Evolutionary conservation across 2,113 vertebrate species (phyloP), one percentile per base, ranked within the genome.

Genomic region (Numida meleagris): DNA sequence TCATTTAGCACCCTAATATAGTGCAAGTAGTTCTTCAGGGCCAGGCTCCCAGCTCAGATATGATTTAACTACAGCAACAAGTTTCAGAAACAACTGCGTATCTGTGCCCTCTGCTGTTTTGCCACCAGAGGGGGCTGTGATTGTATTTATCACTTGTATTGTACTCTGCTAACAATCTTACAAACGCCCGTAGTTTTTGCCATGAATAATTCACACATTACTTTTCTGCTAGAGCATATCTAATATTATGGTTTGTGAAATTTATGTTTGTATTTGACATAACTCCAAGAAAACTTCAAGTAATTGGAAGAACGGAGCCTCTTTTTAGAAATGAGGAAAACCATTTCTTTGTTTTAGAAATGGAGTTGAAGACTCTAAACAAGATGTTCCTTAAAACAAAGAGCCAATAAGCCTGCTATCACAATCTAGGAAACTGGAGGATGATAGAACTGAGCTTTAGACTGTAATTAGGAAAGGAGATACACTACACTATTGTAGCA

Each of bases 41-140:
- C 6, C 18, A 10, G 21, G 29, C 11, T 15, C 13, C 33, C 29
- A 9, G 1, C 36, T 62, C 14, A 0, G 29, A 5, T 6, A 2
- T 0, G 0, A 24, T 72, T 55, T 23, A 53, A 36, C 34, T 59
- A 61, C 85, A 82, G 74, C 25, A 42, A 31, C 6, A 33, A 15
- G 51, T 71, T 55, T 29, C n/a, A 6, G 55, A 8, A 12, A 27
- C 4, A 1, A 7, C 15, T 46, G 25, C 2, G 0, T 2, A 8
- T 4, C n/a, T 5, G 14, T 2, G 5, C 24, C 34, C 48, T 87
- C 45, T 67, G 66, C 66, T 67, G 51, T 42, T 93, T 46, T 57
- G 74, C 93, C 93, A 80, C 67, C 78, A 94, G 96, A 93, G 93
- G 94, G 95, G 4, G 89, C 17, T 82, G 42, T 6, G 7, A 70